phyloP scores from a whole-genome alignment of 2,113 vertebrate genomes.

The Chloropsis hardwickii region DNA sequence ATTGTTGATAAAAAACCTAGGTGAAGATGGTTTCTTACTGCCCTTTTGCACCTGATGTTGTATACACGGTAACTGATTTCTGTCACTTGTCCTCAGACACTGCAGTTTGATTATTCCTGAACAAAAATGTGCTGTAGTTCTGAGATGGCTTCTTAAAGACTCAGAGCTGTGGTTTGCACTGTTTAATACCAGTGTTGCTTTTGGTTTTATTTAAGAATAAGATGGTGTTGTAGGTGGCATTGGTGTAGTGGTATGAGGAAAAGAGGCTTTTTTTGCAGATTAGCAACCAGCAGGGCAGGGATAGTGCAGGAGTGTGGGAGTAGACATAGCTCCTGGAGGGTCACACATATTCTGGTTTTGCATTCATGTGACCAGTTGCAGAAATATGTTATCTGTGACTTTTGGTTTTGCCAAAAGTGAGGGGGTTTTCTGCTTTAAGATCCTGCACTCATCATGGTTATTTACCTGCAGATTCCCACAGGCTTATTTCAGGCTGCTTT shows the following conservation, averaged over 20 bases:
- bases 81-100: background rate
- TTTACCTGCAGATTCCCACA: background rate
- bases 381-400: background rate
- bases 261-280: background rate
- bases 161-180: background rate
- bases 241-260: background rate
- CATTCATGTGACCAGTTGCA: background rate
- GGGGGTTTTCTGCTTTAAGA: rapidly evolving
- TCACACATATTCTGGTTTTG: background rate
- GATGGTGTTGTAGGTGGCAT: background rate
- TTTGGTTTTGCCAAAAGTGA: background rate
- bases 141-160: background rate
- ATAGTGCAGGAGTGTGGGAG: background rate
- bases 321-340: background rate
- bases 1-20: background rate
- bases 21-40: background rate
- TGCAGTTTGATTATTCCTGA: background rate
- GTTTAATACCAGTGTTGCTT: background rate
- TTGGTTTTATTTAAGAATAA: background rate
- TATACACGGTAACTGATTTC: background rate
- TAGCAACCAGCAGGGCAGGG: background rate
- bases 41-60: background rate
- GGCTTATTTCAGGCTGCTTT: background rate
- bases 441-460: background rate
- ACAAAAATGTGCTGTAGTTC: background rate